Base-by-base conservation (phyloP, 2,888 invertebrate species). In the Melipona beecheii region DNA sequence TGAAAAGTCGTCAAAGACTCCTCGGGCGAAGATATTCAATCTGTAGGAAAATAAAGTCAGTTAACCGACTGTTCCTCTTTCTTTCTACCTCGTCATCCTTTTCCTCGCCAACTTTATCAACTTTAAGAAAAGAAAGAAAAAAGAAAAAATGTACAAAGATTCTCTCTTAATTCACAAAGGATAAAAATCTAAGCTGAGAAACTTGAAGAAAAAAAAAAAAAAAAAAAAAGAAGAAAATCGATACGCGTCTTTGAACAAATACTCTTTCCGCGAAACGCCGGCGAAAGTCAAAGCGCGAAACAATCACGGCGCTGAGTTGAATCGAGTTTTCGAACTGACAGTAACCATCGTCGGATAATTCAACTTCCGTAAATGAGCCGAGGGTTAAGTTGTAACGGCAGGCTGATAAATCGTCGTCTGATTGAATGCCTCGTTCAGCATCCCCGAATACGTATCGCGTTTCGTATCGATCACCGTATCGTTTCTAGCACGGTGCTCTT, bases 211-310 rank as follows among this genome's bases (percentile, higher is more conserved):
- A 65, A 76, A 71, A 43, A 54, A 43, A 81, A 74, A 50, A n/a
- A 24, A 15, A n/a, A n/a, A n/a, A n/a, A n/a, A 36, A 65, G 74
- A 71, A 49, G 54, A 43, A 81, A 74, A 50, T 49, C 24, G 24
- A 69, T 60, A 75, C 81, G 49, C 70, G 60, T 72, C 31, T 3
- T 15, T 15, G n/a, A 62, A 62, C 17, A 27, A 60, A 31, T 17
- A 27, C 6, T 9, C 4, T 60, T 72, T 72, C 27, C 9, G 19
- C 2, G 60, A 50, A 50, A 60, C n/a, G 4, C 17, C 15, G 43
- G 24, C 68, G 65, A 56, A 88, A 88, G 79, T 86, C 77, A 83
- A 86, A 81, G 86, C 88, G 79, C 88, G 88, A 84, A 79, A 86
- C 88, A 83, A 88, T 88, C 88, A 81, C 70, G 79, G 52, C 54